phyloP scores from a whole-genome alignment of 2,888 invertebrate genomes.

The Griposia aprilina region DNA sequence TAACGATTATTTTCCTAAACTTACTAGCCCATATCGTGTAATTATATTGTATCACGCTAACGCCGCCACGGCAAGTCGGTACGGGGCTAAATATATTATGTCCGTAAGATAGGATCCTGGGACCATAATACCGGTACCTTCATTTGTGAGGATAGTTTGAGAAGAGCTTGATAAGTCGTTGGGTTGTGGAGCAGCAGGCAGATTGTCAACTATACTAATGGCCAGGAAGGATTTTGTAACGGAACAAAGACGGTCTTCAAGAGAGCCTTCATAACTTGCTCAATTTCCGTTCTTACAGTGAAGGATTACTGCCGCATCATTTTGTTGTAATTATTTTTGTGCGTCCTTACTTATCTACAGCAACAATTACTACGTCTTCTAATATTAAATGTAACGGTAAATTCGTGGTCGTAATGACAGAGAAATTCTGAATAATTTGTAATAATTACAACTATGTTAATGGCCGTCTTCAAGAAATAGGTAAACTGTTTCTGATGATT shows the following conservation, averaged over 20 bases:
- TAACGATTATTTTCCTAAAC: constrained; percentile 64
- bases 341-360: neutral
- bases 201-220: constrained; percentile 53
- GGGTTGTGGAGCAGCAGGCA: constrained; percentile 31
- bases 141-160: constrained; percentile 36
- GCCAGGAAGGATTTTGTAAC: constrained; percentile 51
- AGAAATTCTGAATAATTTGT: constrained; percentile 37
- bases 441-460: constrained; percentile 43
- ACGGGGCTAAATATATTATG: constrained; percentile 24
- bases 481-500: constrained; percentile 41
- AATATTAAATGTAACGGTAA: constrained; percentile 23
- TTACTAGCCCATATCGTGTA: constrained; percentile 58
- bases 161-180: constrained; percentile 52
- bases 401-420: constrained; percentile 25
- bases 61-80: constrained; percentile 28
- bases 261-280: constrained; percentile 48
- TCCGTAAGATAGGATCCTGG: constrained; percentile 39
- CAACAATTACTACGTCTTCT: constrained; percentile 24
- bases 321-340: constrained; percentile 33
- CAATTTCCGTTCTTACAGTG: constrained; percentile 53
- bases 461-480: constrained; percentile 30
- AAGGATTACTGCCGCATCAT: constrained; percentile 41
- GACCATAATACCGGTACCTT: constrained; percentile 27
- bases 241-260: constrained; percentile 40
- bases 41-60: constrained; percentile 66